These are phyloP conservation scores for Drosophila hydei DNA, from an alignment of 1,140 invertebrate species.

Conservation along the genomic window DNA sequence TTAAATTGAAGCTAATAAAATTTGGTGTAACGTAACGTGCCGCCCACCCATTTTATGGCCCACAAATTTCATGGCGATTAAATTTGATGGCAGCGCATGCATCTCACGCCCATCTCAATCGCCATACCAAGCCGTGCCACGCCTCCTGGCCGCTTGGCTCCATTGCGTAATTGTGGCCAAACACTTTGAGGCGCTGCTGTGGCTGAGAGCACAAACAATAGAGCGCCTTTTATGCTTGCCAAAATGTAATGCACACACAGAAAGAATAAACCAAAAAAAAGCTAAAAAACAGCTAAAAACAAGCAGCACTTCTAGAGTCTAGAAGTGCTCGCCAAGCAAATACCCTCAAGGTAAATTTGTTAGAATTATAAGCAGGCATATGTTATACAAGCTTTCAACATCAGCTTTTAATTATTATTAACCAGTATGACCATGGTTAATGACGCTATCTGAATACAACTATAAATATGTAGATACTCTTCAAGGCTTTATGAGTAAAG, in stretches of 20 bases:
- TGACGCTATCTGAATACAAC: too few species aligned
- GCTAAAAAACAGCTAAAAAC: slow-evolving; percentile 40
- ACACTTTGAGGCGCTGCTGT: slow-evolving; percentile 51
- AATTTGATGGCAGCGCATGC: slow-evolving; percentile 75
- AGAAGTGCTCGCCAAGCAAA: neutral
- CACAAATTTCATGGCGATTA: slow-evolving; percentile 82
- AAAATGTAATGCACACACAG: slow-evolving; percentile 36
- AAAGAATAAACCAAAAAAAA: slow-evolving; percentile 5
- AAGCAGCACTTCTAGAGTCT: neutral
- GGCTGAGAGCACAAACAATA: slow-evolving; percentile 58
- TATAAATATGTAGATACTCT: too few species aligned
- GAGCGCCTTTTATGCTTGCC: slow-evolving; percentile 41
- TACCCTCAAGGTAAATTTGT: slow-evolving; percentile 15
- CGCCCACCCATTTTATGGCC: slow-evolving; percentile 65
- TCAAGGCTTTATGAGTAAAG: too few species aligned
- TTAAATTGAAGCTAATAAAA: slow-evolving; percentile 82
- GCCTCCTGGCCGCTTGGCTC: slow-evolving; percentile 28
- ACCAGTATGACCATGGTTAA: too few species aligned
- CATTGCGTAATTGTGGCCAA: slow-evolving; percentile 80
- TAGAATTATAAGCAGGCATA: neutral
- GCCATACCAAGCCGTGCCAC: neutral
- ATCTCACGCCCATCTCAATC: slow-evolving; percentile 48
- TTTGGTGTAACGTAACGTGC: slow-evolving; percentile 58
- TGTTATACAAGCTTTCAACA: too few species aligned
- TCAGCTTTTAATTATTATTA: too few species aligned